Base-by-base conservation (phyloP, 2,888 invertebrate species). In the Endotricha flammealis region DNA sequence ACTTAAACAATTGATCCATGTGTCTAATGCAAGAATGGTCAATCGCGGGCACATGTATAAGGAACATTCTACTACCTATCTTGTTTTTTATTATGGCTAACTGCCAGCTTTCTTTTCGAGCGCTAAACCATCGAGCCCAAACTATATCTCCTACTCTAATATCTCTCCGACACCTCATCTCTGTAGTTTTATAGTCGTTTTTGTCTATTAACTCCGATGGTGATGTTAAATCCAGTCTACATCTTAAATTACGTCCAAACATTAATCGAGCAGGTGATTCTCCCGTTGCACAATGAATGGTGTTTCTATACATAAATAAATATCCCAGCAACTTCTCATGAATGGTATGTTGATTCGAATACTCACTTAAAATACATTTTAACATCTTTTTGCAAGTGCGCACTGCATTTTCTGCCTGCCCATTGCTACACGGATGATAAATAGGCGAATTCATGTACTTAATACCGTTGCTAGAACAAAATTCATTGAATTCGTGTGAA, bases 341-440 rank as follows among this genome's bases (percentile, higher is more conserved):
- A 2, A 40, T 12, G 14, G 28, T 8, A 25, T 34, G 3, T 22
- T 24, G 20, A 1, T 29, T 9, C 6, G 13, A 3, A 27, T 39
- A 39, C 8, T 46, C 32, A 3, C 23, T 41, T 27, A 46, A 4
- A 11, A 48, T 20, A 33, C 40, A 43, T 38, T 42, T 41, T 8
- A 48, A 11, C 41, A 48, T 52, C 32, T 47, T 47, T 39, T 51
- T 51, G 35, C 47, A 51, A 4, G 12, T 47, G 12, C 28, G 20
- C 3, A 46, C 44, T 4, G 39, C 38, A 27, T 36, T 40, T 33
- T 46, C 46, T 1, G 41, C 38, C 32, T 42, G 39, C 3, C 40
- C 47, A 12, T 44, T 42, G 11, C 38, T 42, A 14, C 8, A 7
- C 3, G 42, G 38, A 16, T 50, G 53, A 25, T 53, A 53, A 14